These are phyloP conservation scores for Drosophila lutescens DNA, from an alignment of 2,888 invertebrate species.

Conservation along the genomic window DNA sequence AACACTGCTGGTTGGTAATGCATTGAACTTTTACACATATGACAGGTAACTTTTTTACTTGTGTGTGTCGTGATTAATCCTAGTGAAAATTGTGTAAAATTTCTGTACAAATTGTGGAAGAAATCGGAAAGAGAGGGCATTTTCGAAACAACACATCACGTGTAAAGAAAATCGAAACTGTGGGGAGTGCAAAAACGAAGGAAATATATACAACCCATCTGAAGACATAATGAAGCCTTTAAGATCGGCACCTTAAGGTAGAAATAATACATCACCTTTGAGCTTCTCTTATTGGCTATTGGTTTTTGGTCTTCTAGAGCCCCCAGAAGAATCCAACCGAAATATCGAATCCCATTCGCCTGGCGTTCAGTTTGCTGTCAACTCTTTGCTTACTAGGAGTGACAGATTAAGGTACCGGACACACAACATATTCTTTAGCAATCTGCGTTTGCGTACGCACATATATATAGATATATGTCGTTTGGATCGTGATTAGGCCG, in stretches of 20 bases:
- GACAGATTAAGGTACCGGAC: conserved; percentile 49
- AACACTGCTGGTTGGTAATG: conserved; percentile 21
- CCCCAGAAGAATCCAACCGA: not conserved
- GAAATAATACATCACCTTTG: no score
- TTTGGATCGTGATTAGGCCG: conserved; percentile 55
- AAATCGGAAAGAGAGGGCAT: not conserved
- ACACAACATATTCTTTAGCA: conserved; percentile 68
- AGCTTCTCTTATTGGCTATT: not conserved
- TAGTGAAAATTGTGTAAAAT: conserved; percentile 46
- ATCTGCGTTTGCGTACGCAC: conserved; percentile 58
- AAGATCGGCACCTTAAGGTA: conserved; percentile 4
- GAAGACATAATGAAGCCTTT: conserved; percentile 8
- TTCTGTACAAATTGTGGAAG: conserved; percentile 24
- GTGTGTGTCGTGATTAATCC: conserved; percentile 15
- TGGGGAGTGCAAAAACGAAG: not conserved
- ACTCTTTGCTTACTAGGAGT: conserved; percentile 62
- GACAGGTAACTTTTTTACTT: conserved; percentile 20
- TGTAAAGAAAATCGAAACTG: not conserved
- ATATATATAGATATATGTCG: conserved; percentile 66
- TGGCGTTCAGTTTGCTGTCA: conserved; percentile 70
- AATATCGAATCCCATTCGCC: not conserved
- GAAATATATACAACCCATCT: not conserved
- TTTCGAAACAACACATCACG: not conserved
- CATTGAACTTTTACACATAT: not conserved
- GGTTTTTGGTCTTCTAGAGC: not conserved